A percentile compares a stretch with the other conserved stretches of the same genome.
phyloP scores from a whole-genome alignment of 1,140 invertebrate genomes.

The Hyles euphorbiae region DNA sequence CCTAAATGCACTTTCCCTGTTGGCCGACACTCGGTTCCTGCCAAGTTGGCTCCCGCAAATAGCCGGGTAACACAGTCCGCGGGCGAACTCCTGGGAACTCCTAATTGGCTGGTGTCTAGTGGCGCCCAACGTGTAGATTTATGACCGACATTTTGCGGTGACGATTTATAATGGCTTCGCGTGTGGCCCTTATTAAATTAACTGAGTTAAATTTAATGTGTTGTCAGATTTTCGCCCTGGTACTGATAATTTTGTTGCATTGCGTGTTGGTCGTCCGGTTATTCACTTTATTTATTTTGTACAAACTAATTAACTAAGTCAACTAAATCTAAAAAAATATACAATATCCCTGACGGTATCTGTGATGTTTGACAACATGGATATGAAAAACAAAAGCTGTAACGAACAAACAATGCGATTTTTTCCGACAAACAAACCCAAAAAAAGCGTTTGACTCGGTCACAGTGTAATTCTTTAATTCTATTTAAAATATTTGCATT shows the following conservation, averaged over 20 bases:
- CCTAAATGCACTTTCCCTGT: constrained; percentile 64
- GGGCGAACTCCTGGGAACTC: constrained; percentile 53
- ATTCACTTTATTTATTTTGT: no score
- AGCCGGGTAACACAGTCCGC: constrained; percentile 44
- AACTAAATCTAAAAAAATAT: no score
- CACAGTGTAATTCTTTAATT: no score
- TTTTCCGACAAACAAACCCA: no score
- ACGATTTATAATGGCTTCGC: constrained; percentile 31
- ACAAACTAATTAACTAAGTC: no score
- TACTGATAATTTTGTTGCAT: background rate
- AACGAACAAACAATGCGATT: no score
- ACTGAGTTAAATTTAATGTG: constrained; percentile 19
- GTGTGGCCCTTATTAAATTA: constrained; percentile 27
- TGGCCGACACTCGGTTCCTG: constrained; percentile 36
- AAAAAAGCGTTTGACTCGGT: no score
- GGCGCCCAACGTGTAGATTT: constrained; percentile 37
- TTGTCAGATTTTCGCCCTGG: constrained; percentile 1
- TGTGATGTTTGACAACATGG: no score
- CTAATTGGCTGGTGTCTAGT: constrained; percentile 62
- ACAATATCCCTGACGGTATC: no score
- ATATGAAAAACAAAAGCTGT: no score
- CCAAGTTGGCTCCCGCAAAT: constrained; percentile 37
- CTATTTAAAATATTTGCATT: no score
- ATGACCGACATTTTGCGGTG: constrained; percentile 36
- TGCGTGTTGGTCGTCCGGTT: no score